These are phyloP conservation scores for Poecilia velifera DNA, from an alignment of 2,797 vertebrate genomes.

Conservation along the genomic window DNA sequence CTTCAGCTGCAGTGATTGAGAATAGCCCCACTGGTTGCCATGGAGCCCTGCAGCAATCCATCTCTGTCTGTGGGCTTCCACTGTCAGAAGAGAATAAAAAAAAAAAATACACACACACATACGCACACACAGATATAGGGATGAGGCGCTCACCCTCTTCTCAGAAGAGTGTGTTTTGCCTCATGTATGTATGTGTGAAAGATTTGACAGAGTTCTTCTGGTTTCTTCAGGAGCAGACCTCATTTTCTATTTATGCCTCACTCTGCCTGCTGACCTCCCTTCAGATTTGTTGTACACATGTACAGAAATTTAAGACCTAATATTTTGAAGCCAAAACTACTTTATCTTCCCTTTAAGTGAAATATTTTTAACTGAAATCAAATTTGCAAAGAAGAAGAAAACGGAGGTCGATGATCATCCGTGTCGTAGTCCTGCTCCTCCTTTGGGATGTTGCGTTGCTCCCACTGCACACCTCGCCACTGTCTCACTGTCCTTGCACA, in stretches of 20 bases:
- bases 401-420: background rate
- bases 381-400: background rate
- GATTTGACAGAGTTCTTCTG: slow-evolving; percentile 28
- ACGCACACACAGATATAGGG: slow-evolving; percentile 28
- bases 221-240: slow-evolving; percentile 35
- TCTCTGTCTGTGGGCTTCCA: slow-evolving; percentile 54
- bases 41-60: slow-evolving; percentile 66
- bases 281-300: slow-evolving; percentile 25
- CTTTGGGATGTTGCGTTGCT: background rate
- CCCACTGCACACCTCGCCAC: background rate
- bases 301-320: slow-evolving; percentile 5
- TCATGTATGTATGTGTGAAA: background rate
- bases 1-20: slow-evolving; percentile 42
- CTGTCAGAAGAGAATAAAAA: slow-evolving; percentile 42
- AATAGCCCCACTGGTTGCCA: slow-evolving; percentile 69
- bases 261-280: slow-evolving; percentile 41
- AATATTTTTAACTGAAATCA: background rate
- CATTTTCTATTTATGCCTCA: slow-evolving; percentile 57
- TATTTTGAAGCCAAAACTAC: background rate
- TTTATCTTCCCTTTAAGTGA: background rate
- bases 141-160: slow-evolving; percentile 43
- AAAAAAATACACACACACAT: slow-evolving; percentile 25
- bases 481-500: background rate
- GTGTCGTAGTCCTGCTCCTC: background rate
- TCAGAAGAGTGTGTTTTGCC: slow-evolving; percentile 45